These are phyloP conservation scores for Drosophila nebulosa DNA, from an alignment of 1,140 invertebrate genomes.

Conservation along the genomic window DNA sequence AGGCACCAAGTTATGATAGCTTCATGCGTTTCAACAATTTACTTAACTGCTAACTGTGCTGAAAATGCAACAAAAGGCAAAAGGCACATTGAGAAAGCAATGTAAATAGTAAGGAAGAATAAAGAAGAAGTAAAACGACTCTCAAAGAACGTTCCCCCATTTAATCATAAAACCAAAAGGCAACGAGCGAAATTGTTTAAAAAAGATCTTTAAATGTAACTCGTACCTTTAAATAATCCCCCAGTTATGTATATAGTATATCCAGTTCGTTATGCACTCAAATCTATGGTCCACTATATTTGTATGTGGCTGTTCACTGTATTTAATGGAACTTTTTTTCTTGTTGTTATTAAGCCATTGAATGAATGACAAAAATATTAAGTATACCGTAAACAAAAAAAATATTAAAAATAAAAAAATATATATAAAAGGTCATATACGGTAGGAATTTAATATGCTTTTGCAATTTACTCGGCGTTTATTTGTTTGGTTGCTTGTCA, in stretches of 20 bases:
- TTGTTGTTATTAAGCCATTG: neutral
- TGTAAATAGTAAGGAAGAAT: neutral
- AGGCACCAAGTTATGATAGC: slow-evolving; percentile 64
- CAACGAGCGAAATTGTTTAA: neutral
- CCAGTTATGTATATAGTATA: neutral
- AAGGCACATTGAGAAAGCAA: slow-evolving; percentile 9
- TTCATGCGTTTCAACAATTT: slow-evolving; percentile 67
- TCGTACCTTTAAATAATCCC: neutral
- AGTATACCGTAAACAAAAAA: neutral
- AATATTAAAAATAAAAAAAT: no score
- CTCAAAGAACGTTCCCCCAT: neutral
- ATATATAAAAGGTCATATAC: neutral
- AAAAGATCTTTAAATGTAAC: neutral
- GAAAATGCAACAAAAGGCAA: slow-evolving; percentile 21
- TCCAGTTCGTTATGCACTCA: neutral
- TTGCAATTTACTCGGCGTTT: neutral
- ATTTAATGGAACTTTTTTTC: neutral
- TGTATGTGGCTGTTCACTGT: neutral
- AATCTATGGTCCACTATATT: neutral
- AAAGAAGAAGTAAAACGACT: neutral
- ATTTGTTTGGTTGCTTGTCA: neutral
- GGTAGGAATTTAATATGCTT: neutral
- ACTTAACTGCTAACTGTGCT: slow-evolving; percentile 55
- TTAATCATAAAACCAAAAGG: no score
- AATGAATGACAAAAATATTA: neutral